Percentiles rank a stretch among this genome's conserved stretches.
These are phyloP conservation scores for Dinomys branickii DNA, from an alignment of 2,113 vertebrate genomes.

Conservation along the genomic window DNA sequence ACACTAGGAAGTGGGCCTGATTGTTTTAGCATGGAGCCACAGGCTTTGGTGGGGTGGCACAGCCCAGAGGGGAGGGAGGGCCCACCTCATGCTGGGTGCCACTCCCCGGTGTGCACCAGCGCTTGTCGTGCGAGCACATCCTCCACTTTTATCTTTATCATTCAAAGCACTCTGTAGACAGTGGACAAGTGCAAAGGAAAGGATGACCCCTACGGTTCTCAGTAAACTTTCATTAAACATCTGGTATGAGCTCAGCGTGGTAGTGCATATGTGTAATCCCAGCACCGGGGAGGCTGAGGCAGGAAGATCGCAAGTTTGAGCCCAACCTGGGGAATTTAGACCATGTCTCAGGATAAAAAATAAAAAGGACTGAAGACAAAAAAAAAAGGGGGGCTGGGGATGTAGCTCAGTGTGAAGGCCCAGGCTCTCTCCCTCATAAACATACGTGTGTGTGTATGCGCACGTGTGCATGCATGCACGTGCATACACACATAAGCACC, in stretches of 20 bases:
- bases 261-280: too few relatives aligned
- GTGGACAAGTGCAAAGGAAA: neutral
- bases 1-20: neutral
- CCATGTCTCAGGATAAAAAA: neutral
- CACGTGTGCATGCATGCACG: too few relatives aligned
- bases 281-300: neutral
- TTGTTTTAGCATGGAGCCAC: neutral
- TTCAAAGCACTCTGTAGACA: neutral
- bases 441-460: too few relatives aligned
- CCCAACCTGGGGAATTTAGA: neutral
- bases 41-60: neutral
- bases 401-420: neutral
- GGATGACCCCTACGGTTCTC: neutral
- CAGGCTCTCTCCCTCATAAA: too few relatives aligned
- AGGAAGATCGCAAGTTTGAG: neutral
- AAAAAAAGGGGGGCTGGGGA: neutral
- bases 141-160: slow-evolving; percentile 19
- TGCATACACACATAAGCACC: neutral
- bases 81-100: neutral
- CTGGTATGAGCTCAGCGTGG: neutral
- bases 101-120: neutral
- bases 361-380: neutral
- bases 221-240: neutral
- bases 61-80: neutral
- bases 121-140: neutral